A percentile compares a stretch with the other conserved stretches of the same genome.
These are phyloP conservation scores for Rhogogaster chlorosoma DNA, from an alignment of 2,888 invertebrate species.

Conservation along the genomic window DNA sequence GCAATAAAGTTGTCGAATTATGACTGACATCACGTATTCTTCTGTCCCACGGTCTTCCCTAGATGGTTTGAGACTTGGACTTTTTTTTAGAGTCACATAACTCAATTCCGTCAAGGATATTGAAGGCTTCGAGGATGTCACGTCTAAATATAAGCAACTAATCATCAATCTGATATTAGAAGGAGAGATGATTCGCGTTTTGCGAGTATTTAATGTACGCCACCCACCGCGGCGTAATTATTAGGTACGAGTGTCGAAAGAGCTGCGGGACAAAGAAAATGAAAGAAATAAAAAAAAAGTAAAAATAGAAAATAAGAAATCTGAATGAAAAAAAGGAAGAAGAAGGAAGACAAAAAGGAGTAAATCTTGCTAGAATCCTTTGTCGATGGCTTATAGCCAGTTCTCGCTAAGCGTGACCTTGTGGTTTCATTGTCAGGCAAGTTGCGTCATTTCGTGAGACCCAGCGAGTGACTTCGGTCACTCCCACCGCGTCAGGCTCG, in stretches of 20 bases:
- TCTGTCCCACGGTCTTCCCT: not conserved
- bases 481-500: conserved; percentile 58
- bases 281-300: not conserved
- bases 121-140: not conserved
- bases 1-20: not conserved
- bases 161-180: conserved; percentile 11
- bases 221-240: conserved; percentile 34
- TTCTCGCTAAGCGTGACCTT: conserved; percentile 46
- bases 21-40: not conserved
- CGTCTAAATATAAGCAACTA: conserved; percentile 23
- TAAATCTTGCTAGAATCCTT: conserved; percentile 26
- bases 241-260: conserved; percentile 32
- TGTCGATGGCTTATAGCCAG: conserved; percentile 13
- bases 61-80: not conserved
- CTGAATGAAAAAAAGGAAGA: not conserved
- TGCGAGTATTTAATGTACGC: conserved; percentile 19
- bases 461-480: conserved; percentile 64
- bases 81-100: conserved; percentile 2
- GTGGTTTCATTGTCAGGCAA: conserved; percentile 65
- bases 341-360: conserved; percentile 1
- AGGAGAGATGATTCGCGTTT: not conserved
- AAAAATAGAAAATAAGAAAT: too few relatives aligned
- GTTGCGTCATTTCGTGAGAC: conserved; percentile 66
- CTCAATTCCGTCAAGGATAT: conserved; percentile 21
- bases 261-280: conserved; percentile 1